phyloP scores from a whole-genome alignment of 2,113 vertebrate genomes.

The Malurus alboscapulatus region DNA sequence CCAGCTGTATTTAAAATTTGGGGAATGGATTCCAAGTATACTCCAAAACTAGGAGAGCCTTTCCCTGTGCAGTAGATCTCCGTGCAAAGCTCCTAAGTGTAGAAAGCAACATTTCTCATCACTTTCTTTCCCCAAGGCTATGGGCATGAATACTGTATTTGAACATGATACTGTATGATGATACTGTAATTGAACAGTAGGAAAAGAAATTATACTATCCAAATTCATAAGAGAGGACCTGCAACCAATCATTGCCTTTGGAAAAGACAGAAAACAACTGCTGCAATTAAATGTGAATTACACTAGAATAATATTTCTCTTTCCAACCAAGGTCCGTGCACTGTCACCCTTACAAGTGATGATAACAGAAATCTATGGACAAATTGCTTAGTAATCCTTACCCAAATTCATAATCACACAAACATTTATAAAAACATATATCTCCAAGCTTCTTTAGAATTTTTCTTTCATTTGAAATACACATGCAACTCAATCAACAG shows the following conservation, averaged over 20 bases:
- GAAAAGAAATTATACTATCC: neutral
- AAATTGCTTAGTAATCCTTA: neutral
- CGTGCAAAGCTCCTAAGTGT: neutral
- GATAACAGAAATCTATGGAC: neutral
- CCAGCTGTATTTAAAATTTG: neutral
- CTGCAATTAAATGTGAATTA: neutral
- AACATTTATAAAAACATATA: neutral
- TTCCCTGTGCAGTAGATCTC: neutral
- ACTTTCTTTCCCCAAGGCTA: neutral
- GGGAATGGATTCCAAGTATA: neutral
- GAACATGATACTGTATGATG: neutral
- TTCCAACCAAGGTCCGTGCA: neutral
- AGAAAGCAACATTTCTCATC: neutral
- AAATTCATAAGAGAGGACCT: neutral
- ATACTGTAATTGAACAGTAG: neutral
- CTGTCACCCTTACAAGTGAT: neutral
- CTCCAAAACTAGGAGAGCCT: neutral
- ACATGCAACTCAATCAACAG: neutral
- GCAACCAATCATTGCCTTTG: neutral
- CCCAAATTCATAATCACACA: neutral
- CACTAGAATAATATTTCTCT: neutral
- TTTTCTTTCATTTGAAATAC: conserved; percentile 4
- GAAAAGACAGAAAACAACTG: neutral
- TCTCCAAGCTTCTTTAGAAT: neutral
- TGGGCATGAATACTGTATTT: neutral